Percentiles rank a stretch among this genome's conserved stretches.
Conservation (phyloP, 2,888 invertebrate species). For the Anthrax anthrax region DNA sequence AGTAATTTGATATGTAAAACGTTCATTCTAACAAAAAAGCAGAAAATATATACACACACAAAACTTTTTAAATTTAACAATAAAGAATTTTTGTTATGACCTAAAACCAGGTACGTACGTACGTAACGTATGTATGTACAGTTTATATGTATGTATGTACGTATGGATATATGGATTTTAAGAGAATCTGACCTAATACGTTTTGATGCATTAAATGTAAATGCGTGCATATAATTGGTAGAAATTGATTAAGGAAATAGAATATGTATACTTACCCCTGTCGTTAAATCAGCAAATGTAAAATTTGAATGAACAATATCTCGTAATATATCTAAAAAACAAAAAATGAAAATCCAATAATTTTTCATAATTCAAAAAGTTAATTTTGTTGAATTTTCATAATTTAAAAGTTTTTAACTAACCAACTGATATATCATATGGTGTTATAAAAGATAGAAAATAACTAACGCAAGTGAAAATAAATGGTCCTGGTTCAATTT, state of each 20-base stretch:
- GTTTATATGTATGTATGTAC: too few species aligned
- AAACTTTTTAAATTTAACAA: too few species aligned
- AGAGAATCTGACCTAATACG: too few species aligned
- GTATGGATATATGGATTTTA: background rate
- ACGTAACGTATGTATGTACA: too few species aligned
- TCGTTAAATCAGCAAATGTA: constrained; percentile 26
- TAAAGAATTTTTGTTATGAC: too few species aligned
- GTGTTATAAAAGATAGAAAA: constrained; percentile 34
- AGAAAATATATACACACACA: too few species aligned
- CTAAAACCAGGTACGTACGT: too few species aligned
- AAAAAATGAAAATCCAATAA: background rate
- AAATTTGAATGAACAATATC: constrained; percentile 31
- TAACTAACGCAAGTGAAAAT: constrained; percentile 33
- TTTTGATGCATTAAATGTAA: too few species aligned
- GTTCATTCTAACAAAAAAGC: too few species aligned
- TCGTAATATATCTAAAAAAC: constrained; percentile 25
- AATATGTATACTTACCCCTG: constrained; percentile 23
- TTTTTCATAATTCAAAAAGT: background rate
- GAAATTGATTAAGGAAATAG: too few species aligned
- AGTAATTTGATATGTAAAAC: too few species aligned
- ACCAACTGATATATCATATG: constrained; percentile 34
- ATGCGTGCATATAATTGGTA: too few species aligned
- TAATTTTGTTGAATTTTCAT: background rate
- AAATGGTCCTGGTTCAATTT: constrained; percentile 30
- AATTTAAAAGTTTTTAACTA: constrained; percentile 12